Percentiles rank a stretch among this genome's conserved stretches.
These are phyloP conservation scores for Achatina immaculata DNA, from an alignment of 1,140 invertebrate genomes.

Conservation along the genomic window DNA sequence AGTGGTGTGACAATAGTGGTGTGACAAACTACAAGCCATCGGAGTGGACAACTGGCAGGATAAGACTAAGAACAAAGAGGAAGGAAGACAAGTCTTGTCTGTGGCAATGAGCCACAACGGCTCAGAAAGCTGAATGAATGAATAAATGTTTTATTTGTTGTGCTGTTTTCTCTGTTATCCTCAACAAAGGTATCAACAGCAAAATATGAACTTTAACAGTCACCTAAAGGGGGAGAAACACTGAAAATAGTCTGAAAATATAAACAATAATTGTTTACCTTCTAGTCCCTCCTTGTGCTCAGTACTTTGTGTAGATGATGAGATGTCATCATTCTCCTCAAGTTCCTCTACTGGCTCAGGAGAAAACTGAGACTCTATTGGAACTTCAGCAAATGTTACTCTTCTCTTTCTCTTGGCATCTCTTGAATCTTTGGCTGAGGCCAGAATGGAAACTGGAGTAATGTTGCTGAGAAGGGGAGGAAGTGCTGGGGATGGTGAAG, in stretches of 20 bases:
- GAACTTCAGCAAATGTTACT: slow-evolving; percentile 65
- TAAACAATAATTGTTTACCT: neutral
- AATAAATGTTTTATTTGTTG: too few relatives aligned
- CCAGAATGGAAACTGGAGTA: slow-evolving; percentile 49
- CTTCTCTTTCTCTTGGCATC: slow-evolving; percentile 55
- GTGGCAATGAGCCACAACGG: too few relatives aligned
- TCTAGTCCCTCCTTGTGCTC: neutral
- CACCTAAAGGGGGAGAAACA: too few relatives aligned
- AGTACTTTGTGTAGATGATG: slow-evolving; percentile 29
- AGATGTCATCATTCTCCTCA: slow-evolving; percentile 23
- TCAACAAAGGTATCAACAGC: too few relatives aligned
- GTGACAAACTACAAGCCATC: too few relatives aligned
- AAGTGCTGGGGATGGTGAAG: slow-evolving; percentile 31
- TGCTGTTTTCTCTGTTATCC: too few relatives aligned
- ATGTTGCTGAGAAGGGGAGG: slow-evolving; percentile 26
- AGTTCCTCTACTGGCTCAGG: slow-evolving; percentile 15
- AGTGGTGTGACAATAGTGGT: too few relatives aligned
- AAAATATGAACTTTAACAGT: too few relatives aligned
- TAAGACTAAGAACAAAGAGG: too few relatives aligned
- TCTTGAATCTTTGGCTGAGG: slow-evolving; percentile 45
- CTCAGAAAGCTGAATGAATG: too few relatives aligned
- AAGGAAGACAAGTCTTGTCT: too few relatives aligned
- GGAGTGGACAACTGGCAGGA: too few relatives aligned
- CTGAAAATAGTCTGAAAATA: neutral
- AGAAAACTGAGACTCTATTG: slow-evolving; percentile 25